These are phyloP conservation scores for Entomyzon cyanotis DNA, from an alignment of 2,113 vertebrate species.

Conservation along the genomic window DNA sequence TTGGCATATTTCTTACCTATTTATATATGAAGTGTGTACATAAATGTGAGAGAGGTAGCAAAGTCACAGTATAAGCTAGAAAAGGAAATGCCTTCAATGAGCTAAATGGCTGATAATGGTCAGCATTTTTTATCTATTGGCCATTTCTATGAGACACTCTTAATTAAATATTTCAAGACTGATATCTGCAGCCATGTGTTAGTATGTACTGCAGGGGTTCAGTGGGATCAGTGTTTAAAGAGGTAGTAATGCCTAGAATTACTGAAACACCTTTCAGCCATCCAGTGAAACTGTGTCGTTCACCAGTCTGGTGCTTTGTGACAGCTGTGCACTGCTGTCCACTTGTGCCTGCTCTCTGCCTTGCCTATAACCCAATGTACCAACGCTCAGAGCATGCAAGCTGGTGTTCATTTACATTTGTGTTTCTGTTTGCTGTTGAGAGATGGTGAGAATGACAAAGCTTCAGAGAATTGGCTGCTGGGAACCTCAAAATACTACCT, in stretches of 20 bases:
- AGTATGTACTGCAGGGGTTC: background rate
- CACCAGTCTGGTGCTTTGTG: background rate
- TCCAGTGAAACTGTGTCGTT: background rate
- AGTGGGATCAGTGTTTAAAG: background rate
- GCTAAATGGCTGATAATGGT: background rate
- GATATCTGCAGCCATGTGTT: background rate
- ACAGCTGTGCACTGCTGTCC: background rate
- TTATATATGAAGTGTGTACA: background rate
- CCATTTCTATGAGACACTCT: background rate
- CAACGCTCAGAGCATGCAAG: background rate
- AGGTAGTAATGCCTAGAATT: background rate
- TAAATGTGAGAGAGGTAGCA: background rate
- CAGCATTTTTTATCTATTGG: background rate
- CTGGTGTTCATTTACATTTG: background rate
- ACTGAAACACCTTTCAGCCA: background rate
- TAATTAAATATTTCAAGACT: background rate
- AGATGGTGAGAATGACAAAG: background rate
- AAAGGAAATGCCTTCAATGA: background rate
- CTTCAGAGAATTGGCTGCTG: background rate
- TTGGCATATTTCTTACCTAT: background rate
- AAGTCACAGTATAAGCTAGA: background rate
- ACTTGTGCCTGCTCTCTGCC: background rate
- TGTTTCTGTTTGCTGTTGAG: background rate
- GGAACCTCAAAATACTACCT: fast-evolving
- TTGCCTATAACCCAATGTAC: background rate